A percentile compares a stretch with the other conserved stretches of the same genome.
phyloP scores from a whole-genome alignment of 92 coral and sea anemone species.

The Paramuricea clavata region DNA sequence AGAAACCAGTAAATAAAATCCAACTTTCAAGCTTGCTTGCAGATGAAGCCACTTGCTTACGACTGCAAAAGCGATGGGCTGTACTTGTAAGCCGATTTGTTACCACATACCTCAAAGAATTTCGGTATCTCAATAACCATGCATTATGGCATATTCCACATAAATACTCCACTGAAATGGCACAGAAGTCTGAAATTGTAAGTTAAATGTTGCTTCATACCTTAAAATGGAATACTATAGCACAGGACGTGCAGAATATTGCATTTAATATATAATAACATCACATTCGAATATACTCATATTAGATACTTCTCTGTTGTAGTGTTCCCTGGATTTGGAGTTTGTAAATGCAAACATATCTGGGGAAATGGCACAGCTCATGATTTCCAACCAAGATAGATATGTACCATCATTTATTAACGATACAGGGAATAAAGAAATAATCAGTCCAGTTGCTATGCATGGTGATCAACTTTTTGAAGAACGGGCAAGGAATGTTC shows the following conservation, averaged over 20 bases:
- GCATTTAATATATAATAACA: not conserved
- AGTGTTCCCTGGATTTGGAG: constrained; percentile 68
- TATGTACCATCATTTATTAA: constrained; percentile 51
- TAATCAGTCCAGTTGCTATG: constrained; percentile 49
- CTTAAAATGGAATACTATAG: not conserved
- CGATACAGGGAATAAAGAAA: constrained; percentile 22
- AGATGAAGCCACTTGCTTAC: constrained; percentile 31
- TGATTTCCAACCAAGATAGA: constrained; percentile 48
- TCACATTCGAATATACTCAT: not conserved
- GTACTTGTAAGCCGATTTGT: constrained; percentile 47
- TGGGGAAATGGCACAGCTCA: constrained; percentile 62
- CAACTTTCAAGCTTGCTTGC: constrained; percentile 57
- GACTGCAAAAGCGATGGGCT: constrained; percentile 58
- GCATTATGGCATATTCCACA: constrained; percentile 52
- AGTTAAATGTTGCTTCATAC: constrained; percentile 24
- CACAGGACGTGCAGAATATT: not conserved
- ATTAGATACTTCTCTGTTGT: constrained; percentile 11
- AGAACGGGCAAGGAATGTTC: constrained; percentile 58
- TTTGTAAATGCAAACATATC: constrained; percentile 60
- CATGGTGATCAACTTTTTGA: constrained; percentile 71
- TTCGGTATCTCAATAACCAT: constrained; percentile 27
- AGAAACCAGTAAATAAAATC: constrained; percentile 48
- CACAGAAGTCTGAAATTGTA: constrained; percentile 60
- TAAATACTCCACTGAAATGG: constrained; percentile 48
- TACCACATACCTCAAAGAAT: constrained; percentile 40